Conservation (phyloP, 2,888 invertebrate species). For the Drosophila kanekoi region DNA sequence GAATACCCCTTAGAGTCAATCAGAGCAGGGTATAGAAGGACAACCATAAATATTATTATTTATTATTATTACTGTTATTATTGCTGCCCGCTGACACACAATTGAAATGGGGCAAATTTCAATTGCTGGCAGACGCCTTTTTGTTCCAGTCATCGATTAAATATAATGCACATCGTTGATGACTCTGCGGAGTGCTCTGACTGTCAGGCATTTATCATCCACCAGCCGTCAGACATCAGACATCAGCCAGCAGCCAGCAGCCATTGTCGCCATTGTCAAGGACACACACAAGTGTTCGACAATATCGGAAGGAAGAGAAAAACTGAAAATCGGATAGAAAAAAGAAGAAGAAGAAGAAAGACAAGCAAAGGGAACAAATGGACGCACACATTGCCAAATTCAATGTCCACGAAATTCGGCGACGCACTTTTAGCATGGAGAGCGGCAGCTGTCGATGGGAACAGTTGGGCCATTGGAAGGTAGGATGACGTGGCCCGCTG, state of each 20-base stretch:
- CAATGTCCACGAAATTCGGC: conserved; percentile 26
- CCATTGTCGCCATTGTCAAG: conserved; percentile 46
- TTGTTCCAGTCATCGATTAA: conserved; percentile 32
- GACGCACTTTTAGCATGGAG: conserved; percentile 20
- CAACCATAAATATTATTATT: conserved; percentile 10
- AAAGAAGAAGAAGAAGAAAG: neutral
- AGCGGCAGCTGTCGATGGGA: conserved; percentile 23
- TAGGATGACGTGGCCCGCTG: conserved; percentile 33
- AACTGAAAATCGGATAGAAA: neutral
- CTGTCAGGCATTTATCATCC: conserved; percentile 42
- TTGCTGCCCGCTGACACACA: conserved; percentile 10
- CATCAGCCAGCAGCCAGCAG: conserved; percentile 2
- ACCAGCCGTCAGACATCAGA: conserved; percentile 18
- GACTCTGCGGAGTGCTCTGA: conserved; percentile 35
- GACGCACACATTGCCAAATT: conserved; percentile 33
- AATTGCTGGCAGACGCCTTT: conserved; percentile 30
- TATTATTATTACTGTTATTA: conserved; percentile 17
- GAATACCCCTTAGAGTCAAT: too few species aligned
- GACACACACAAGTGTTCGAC: conserved; percentile 66
- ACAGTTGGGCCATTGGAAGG: conserved; percentile 15
- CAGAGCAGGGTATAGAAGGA: neutral
- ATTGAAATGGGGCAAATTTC: conserved; percentile 18
- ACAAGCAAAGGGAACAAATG: conserved; percentile 6
- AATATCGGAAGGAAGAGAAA: conserved; percentile 29
- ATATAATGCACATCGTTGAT: conserved; percentile 46